Evolutionary conservation across 2,113 vertebrate genomes (phyloP), one percentile per base, ranked within the genome.

Genomic region (Neofelis nebulosa): DNA sequence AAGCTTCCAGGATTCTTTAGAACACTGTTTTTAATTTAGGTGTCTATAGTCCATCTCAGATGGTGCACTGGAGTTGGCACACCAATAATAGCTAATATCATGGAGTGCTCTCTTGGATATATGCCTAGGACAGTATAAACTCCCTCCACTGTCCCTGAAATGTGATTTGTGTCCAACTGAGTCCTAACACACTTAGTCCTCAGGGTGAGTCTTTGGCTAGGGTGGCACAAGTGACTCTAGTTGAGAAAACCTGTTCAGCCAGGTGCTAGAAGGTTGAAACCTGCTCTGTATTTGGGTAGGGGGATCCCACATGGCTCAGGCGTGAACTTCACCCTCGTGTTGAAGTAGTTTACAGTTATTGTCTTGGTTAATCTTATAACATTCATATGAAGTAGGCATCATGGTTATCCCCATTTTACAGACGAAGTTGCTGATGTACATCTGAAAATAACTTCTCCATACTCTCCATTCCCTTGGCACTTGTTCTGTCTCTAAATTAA

Each of bases 51-150:
- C 38, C 4, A 1, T 41, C 82, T 89, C 50, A 57, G 21, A 89
- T 50, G 4, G 50, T 45, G 6, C 8, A 50, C 36, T 52, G 50
- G 23, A 90, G 13, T 27, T 96, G 91, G 84, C 93, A 92, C 9
- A n/a, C 23, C 1, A 36, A 18, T 15, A 38, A 33, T 0, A 82
- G 31, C 57, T 94, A 97, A 97, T 97, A 65, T 18, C 18, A 0
- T 38, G 73, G 57, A 97, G 82, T 98, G 89, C 65, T 93, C 7
- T 38, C 33, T 78, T 97, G 89, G 89, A 95, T 25, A n/a, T 55
- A 15, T 52, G 93, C 97, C 97, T 69, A 16, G 85, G 45, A 96
- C 96, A 85, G 31, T 31, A 16, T 48, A 79, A 63, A 86, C 78
- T 92, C n/a, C n/a, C 12, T 41, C n/a, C 11, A 15, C 23, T 86